phyloP scores from a whole-genome alignment of 2,113 vertebrate species.

The Lagopus leucura region DNA sequence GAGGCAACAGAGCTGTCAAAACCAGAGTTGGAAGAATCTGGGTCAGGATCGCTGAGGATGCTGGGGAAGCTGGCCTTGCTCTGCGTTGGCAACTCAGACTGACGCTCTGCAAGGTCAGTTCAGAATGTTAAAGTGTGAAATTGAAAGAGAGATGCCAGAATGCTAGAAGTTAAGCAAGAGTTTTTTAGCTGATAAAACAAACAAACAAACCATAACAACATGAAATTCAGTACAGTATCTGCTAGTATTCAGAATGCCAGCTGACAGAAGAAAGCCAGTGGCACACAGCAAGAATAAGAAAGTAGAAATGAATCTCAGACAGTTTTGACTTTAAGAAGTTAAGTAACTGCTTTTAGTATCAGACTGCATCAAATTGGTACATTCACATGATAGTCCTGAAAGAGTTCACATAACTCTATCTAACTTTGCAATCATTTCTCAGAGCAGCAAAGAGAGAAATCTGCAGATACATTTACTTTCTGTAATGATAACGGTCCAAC shows the following conservation, averaged over 20 bases:
- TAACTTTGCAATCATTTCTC: background rate
- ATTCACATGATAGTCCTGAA: background rate
- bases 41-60: constrained; percentile 96
- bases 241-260: background rate
- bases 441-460: background rate
- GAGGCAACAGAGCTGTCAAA: constrained; percentile 98
- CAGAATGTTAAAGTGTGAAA: constrained; percentile 46
- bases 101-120: constrained; percentile 85
- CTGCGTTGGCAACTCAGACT: constrained; percentile 96
- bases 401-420: background rate
- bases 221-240: background rate
- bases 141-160: constrained; percentile 20
- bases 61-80: constrained; percentile 98
- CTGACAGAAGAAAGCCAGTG: background rate
- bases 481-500: accelerated
- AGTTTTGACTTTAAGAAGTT: background rate
- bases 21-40: constrained; percentile 96
- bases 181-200: background rate
- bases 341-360: background rate
- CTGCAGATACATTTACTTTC: background rate
- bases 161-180: background rate
- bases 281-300: background rate
- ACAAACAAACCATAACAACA: background rate
- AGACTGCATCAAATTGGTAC: background rate
- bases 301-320: background rate